These are phyloP conservation scores for Sebastes minor DNA, from an alignment of 2,797 vertebrate species.

Conservation along the genomic window DNA sequence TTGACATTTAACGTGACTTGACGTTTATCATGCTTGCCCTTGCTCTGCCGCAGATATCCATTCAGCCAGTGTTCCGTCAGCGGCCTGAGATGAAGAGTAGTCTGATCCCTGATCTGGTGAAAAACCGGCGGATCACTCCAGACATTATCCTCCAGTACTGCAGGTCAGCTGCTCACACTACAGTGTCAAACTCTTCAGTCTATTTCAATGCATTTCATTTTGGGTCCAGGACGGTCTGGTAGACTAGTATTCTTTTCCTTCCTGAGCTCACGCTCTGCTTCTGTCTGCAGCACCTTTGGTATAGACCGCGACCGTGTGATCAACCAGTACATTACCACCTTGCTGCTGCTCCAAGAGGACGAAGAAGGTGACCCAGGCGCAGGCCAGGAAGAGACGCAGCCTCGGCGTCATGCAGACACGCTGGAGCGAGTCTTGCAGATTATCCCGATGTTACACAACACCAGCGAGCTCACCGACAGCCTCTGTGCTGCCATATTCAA, in stretches of 20 bases:
- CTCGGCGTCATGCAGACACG: conserved; percentile 68
- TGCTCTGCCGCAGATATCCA: conserved; percentile 87
- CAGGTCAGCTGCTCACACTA: conserved; percentile 79
- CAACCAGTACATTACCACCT: conserved; percentile 92
- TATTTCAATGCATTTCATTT: neutral
- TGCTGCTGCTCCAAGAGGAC: conserved; percentile 84
- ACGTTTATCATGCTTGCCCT: neutral
- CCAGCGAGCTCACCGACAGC: conserved; percentile 83
- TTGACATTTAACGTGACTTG: neutral
- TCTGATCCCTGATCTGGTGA: conserved; percentile 88
- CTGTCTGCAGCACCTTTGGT: conserved; percentile 84
- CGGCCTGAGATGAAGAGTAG: conserved; percentile 86
- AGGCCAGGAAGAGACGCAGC: conserved; percentile 26
- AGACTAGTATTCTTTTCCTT: neutral
- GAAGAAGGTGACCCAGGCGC: conserved; percentile 25
- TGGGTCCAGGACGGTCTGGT: neutral
- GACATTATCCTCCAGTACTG: conserved; percentile 91
- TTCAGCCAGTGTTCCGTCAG: conserved; percentile 91
- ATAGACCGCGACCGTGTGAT: conserved; percentile 89
- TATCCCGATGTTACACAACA: conserved; percentile 87
- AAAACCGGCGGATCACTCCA: conserved; percentile 86
- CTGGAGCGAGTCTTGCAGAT: conserved; percentile 85
- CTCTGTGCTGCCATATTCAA: conserved; percentile 88
- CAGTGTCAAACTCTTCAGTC: neutral
- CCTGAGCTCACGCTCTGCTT: neutral